Evolutionary conservation across 2,113 vertebrate genomes (phyloP), one percentile per base, ranked within the genome.

Genomic region (Salvelinus alpinus): DNA sequence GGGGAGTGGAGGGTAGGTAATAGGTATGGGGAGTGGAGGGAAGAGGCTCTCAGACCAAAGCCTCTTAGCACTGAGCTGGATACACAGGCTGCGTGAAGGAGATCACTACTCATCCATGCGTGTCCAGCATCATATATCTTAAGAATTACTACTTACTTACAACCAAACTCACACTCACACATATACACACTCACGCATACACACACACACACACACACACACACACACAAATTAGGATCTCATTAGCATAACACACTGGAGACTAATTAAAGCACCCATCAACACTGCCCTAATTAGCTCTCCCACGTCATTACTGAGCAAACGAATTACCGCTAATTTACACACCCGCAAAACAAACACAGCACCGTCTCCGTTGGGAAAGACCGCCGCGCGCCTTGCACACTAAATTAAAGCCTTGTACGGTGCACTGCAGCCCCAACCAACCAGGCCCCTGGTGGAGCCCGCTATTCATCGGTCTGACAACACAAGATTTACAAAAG

Each of bases 221-320:
- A 85, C 86, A 83, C 3, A 64, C 78, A 81, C 83, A 79, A 89
- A 92, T 91, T 91, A 89, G 89, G 90, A 88, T 89, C 92, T 92
- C 90, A 92, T 93, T 93, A 93, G 90, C 90, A 88, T 88, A 86
- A 75, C 86, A 89, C 92, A 88, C 91, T 87, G 86, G 92, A 91
- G 93, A 90, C 92, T 92, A 89, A 94, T 94, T 94, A 93, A 90
- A 85, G 87, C 91, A 87, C 92, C 88, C 88, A 88, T 93, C 92
- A 91, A 92, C 92, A 89, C 87, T 89, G 89, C 81, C 88, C 89
- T 92, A 93, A 94, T 94, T 94, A 92, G 82, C 87, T 89, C 89
- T 91, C 89, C 89, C 90, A 90, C 91, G 91, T 93, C 91, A 92
- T 92, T 93, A 93, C 90, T 89, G 88, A 93, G 93, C 91, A 93